These are phyloP conservation scores for Xanthia icteritia DNA, from an alignment of 2,888 invertebrate genomes.

Conservation along the genomic window DNA sequence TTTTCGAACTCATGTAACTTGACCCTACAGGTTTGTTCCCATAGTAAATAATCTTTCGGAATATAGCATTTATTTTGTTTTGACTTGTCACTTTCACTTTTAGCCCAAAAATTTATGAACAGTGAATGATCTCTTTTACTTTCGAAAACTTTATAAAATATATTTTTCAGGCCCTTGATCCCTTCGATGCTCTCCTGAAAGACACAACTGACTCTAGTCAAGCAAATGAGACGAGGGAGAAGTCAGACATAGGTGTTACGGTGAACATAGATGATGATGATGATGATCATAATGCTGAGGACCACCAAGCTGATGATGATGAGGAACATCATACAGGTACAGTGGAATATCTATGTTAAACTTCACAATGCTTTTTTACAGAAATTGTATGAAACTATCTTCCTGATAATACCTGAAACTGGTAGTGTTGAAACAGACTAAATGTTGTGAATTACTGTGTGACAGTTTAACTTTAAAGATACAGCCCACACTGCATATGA, in stretches of 20 bases:
- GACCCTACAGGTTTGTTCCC: too few species aligned
- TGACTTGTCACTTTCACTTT: too few species aligned
- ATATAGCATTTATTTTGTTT: too few species aligned
- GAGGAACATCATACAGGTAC: slow-evolving; percentile 72
- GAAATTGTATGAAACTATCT: background rate
- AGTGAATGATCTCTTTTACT: too few species aligned
- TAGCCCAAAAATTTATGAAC: too few species aligned
- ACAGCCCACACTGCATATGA: background rate
- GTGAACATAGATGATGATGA: slow-evolving; percentile 80
- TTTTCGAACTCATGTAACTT: too few species aligned
- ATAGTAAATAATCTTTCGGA: too few species aligned
- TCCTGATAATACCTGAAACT: background rate
- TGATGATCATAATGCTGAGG: slow-evolving; percentile 75
- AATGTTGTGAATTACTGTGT: background rate
- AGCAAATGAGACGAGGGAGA: slow-evolving; percentile 69
- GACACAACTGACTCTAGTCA: slow-evolving; percentile 75
- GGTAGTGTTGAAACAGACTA: background rate
- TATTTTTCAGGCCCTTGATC: slow-evolving; percentile 84
- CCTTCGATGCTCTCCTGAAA: slow-evolving; percentile 87
- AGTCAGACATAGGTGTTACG: slow-evolving; percentile 67
- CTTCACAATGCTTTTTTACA: background rate
- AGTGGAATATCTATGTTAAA: background rate
- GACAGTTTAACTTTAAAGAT: background rate
- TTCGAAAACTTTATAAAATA: background rate
- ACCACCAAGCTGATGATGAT: slow-evolving; percentile 63